Conservation (phyloP, 64 coral and sea anemone genomes). For the Actinia tenebrosa region DNA sequence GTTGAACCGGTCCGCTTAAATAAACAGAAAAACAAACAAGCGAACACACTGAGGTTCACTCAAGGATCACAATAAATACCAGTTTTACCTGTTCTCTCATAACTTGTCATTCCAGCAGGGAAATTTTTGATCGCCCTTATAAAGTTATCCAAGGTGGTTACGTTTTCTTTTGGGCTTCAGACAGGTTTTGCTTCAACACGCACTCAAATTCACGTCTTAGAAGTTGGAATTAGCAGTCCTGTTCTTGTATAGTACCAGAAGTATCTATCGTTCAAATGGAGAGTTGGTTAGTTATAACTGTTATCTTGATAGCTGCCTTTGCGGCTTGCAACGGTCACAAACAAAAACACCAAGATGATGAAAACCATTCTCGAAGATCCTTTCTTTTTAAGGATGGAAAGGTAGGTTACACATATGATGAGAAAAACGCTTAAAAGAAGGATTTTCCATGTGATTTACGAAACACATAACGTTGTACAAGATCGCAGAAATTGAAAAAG, state of each 20-base stretch:
- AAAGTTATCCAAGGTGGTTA: neutral
- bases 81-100: neutral
- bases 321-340: constrained; percentile 18
- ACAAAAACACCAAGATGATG: constrained; percentile 10
- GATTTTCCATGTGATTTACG: too few relatives aligned
- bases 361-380: neutral
- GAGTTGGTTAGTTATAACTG: neutral
- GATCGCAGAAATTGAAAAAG: too few relatives aligned
- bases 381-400: constrained; percentile 18
- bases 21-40: neutral
- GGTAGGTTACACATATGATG: neutral
- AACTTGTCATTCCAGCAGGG: neutral
- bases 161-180: too few relatives aligned
- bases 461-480: too few relatives aligned
- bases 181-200: neutral
- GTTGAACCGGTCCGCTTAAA: neutral
- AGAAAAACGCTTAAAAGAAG: too few relatives aligned
- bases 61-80: neutral
- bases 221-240: neutral
- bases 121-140: neutral
- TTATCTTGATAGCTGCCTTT: neutral
- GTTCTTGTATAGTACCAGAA: neutral
- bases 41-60: neutral
- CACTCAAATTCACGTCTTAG: neutral
- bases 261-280: neutral